These are phyloP conservation scores for Phodopus roborovskii DNA, from an alignment of 2,113 vertebrate species.

Conservation along the genomic window DNA sequence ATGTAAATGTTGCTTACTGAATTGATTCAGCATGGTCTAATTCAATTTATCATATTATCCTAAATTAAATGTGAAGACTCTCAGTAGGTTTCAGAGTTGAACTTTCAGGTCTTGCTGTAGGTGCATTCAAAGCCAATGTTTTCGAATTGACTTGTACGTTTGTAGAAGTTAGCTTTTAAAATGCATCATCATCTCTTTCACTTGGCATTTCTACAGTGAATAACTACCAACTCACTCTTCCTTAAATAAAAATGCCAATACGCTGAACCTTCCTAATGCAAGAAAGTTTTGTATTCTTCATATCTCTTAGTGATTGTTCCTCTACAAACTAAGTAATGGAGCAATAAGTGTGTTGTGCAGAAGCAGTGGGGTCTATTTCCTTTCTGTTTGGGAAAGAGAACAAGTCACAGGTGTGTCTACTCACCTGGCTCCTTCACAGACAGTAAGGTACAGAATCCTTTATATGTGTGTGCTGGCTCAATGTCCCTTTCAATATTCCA, in stretches of 20 bases:
- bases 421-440: background rate
- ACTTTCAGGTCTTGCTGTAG: background rate
- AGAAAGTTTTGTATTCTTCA: background rate
- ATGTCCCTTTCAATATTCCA: background rate
- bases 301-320: background rate
- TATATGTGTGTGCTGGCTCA: background rate
- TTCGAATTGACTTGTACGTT: slow-evolving; percentile 47
- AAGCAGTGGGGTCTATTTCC: background rate
- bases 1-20: background rate
- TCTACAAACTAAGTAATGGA: background rate
- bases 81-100: background rate
- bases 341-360: background rate
- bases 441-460: background rate
- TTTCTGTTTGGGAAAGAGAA: background rate
- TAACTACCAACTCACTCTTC: background rate
- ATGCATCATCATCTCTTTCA: slow-evolving; percentile 44
- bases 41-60: slow-evolving; percentile 12
- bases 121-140: slow-evolving; percentile 32
- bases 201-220: slow-evolving; percentile 7
- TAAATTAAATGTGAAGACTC: background rate
- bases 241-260: slow-evolving; percentile 48
- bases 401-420: background rate
- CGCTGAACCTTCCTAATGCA: slow-evolving; percentile 9
- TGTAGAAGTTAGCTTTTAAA: slow-evolving; percentile 31
- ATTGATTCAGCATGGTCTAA: slow-evolving; percentile 30